phyloP scores from a whole-genome alignment of 2,113 vertebrate species.

The Podilymbus podiceps region DNA sequence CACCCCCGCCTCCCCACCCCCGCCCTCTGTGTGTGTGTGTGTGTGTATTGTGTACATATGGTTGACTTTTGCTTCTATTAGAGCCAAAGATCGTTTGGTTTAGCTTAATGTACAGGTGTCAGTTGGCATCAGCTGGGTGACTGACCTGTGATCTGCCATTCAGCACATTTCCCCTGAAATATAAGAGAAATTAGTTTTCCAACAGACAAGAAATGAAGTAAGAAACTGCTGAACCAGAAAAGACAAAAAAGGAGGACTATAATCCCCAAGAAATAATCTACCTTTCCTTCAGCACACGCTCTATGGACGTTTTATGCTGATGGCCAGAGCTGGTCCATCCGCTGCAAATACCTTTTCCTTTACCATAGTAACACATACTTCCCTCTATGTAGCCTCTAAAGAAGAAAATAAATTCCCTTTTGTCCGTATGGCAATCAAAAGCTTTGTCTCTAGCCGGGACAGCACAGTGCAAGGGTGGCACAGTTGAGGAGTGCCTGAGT shows the following conservation, averaged over 20 bases:
- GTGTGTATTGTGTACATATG: neutral
- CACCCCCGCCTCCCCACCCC: too few species aligned
- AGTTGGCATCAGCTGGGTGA: neutral
- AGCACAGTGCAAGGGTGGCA: neutral
- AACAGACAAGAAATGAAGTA: neutral
- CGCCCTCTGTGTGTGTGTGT: neutral
- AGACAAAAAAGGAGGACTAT: neutral
- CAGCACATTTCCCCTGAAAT: neutral
- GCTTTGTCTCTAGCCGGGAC: neutral
- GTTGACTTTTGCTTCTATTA: neutral
- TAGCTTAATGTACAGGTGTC: neutral
- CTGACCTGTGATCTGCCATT: neutral
- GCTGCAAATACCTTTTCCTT: neutral
- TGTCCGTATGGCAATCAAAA: neutral
- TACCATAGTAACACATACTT: neutral
- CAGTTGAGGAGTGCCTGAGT: neutral
- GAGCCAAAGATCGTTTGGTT: neutral
- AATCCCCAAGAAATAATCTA: neutral
- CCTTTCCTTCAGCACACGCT: neutral
- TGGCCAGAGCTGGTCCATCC: neutral
- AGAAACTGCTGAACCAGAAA: neutral
- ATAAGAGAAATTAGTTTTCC: neutral
- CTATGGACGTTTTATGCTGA: neutral
- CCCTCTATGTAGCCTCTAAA: neutral
- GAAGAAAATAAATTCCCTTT: neutral